Base-by-base conservation (phyloP, 2,888 invertebrate species). In the Tribolium freemani region DNA sequence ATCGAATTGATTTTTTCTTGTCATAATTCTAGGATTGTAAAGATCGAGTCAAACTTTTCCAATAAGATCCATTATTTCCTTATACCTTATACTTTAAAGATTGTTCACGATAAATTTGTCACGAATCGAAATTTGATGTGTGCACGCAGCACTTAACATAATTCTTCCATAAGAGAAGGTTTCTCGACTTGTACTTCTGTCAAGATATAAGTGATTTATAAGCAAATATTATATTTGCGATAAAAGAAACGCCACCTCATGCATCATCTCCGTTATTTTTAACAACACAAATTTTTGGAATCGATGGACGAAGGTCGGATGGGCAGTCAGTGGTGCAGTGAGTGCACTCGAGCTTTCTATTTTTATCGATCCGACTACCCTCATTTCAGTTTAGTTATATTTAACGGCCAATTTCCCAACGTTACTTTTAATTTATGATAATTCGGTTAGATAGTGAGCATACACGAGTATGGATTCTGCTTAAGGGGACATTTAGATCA, bases 401-500 rank as follows among this genome's bases (percentile, higher is more conserved):
- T 60, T 48, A 60, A 48, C 60, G 60, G 60, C 4, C 20, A 60
- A 60, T 60, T 60, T 46, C 60, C 21, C 45, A 45, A 60, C 60
- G 21, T 60, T 60, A 60, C 60, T 60, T 60, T 60, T 60, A 48
- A 60, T 60, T 60, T 60, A 60, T 60, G 60, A 60, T 60, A 60
- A 60, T 60, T 60, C 46, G n/a, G 45, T 60, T 60, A 60, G 30
- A 16, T 57, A 44, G 57, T 57, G 31, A 31, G 31, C 31, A 31
- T 9, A 31, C 31, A 16, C 31, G 38, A 38, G n/a, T 38, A 38
- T 38, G 38, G n/a, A 38, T 38, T 38, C 38, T 38, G 38, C 26
- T 26, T 26, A 5, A 26, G 26, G 26, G 26, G 26, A 3, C 26
- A 26, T 26, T 26, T 26, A 3, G 3, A 16, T 2, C 16, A 16